Base-by-base conservation (phyloP, 2,113 vertebrate species). In the Rhagologus leucostigma region DNA sequence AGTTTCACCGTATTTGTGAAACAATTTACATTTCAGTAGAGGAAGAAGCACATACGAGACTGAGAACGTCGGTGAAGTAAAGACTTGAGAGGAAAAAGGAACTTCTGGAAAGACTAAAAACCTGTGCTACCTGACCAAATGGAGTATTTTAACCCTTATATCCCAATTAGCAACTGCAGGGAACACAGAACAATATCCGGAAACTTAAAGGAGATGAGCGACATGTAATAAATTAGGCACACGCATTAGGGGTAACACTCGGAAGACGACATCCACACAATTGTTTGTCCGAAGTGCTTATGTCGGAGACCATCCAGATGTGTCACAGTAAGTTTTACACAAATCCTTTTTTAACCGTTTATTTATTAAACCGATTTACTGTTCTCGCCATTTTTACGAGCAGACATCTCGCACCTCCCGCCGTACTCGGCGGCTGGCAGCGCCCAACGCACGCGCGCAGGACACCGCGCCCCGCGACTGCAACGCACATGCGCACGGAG, bases 381-480 rank as follows among this genome's bases (percentile, higher is more conserved):
- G 8, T 19, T n/a, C 60, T 56, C 16, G 24, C 50, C 29, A 9
- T 6, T 33, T 46, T 16, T 11, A 4, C 17, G 11, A 29, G 23
- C 53, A 18, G 3, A 22, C 44, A 41, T 1, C 67, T 3, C 67
- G 1, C 55, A 11, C 24, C 30, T 3, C 24, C 67, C 11, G 15
- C 44, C 24, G 7, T 1, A 2, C 56, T 3, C 12, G 5, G 6
- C 1, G 3, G 26, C 37, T 5, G 55, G 13, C 15, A 5, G 19
- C 19, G 24, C 24, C 16, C 20, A 15, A 3, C 19, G 37, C 37
- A 16, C 35, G 4, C 24, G 32, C 30, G 16, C 33, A 7, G 7
- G 3, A 7, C 47, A 5, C 11, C 18, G 13, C 22, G 6, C 12
- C 20, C 11, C 12, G 39, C 49, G 19, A 14, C 32, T 4, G 33